Evolutionary conservation across 2,113 vertebrate species (phyloP).

Genomic region (Struthio camelus): DNA sequence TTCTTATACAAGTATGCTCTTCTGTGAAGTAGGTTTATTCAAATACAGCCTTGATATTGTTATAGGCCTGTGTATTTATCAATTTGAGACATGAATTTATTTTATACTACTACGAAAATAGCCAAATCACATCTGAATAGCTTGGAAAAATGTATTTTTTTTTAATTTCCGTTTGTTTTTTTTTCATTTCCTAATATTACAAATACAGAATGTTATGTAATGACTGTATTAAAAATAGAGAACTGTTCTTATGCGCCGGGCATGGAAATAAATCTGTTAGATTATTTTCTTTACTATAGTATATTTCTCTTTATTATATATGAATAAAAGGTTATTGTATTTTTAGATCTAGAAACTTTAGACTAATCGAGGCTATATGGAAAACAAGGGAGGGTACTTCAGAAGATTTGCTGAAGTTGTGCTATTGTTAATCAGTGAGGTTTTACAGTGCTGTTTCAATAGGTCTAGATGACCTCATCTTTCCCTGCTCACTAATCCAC

Average conservation of each 20-base stretch:
- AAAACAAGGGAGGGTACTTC: constrained; percentile 76
- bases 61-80: neutral
- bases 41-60: neutral
- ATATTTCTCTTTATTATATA: constrained; percentile 64
- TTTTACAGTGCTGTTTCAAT: constrained; percentile 56
- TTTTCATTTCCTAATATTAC: neutral
- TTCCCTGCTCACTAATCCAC: constrained; percentile 53
- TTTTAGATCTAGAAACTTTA: constrained; percentile 64
- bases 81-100: neutral
- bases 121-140: neutral
- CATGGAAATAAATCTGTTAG: constrained; percentile 59
- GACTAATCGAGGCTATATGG: constrained; percentile 67
- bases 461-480: constrained; percentile 58
- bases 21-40: neutral
- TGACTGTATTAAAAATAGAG: constrained; percentile 5
- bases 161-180: constrained; percentile 32
- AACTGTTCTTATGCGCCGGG: constrained; percentile 30
- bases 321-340: constrained; percentile 67
- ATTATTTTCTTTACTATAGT: constrained; percentile 33
- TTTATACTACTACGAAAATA: neutral
- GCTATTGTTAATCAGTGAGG: constrained; percentile 47
- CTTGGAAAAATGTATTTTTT: neutral
- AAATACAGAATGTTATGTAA: neutral
- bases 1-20: neutral
- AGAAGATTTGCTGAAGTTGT: constrained; percentile 71